These are phyloP conservation scores for Oxyteleia sp. DNA, from an alignment of 2,888 invertebrate species.

Conservation along the genomic window DNA sequence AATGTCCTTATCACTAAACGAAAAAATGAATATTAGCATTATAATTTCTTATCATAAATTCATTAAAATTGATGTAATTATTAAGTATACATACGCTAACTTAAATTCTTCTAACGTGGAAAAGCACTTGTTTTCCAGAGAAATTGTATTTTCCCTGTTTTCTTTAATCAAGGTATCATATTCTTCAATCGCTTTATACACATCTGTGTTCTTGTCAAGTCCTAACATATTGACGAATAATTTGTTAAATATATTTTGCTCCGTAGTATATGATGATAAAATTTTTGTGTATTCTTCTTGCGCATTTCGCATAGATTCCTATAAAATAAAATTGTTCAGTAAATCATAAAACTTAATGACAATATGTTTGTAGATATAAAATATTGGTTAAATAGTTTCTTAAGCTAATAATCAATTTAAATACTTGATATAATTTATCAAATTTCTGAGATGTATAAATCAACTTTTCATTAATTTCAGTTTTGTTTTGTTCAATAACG, in stretches of 20 bases:
- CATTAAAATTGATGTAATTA: neutral
- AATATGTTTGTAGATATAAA: too few relatives aligned
- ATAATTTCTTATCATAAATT: neutral
- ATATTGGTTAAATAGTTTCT: too few relatives aligned
- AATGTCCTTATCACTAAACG: conserved; percentile 78
- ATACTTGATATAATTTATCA: too few relatives aligned
- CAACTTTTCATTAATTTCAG: too few relatives aligned
- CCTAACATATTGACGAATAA: conserved; percentile 80
- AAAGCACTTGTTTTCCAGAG: conserved; percentile 74
- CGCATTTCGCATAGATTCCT: conserved; percentile 82
- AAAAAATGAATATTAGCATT: conserved; percentile 2
- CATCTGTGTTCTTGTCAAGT: conserved; percentile 64
- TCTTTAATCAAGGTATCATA: conserved; percentile 79
- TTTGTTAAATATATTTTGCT: conserved; percentile 81
- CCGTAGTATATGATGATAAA: conserved; percentile 67
- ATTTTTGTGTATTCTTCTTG: conserved; percentile 79
- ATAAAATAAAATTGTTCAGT: conserved; percentile 48
- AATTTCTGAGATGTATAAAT: too few relatives aligned
- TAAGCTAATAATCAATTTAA: too few relatives aligned
- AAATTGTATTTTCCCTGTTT: conserved; percentile 76
- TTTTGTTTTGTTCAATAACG: too few relatives aligned
- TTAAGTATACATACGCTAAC: conserved; percentile 70
- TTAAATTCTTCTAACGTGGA: conserved; percentile 39
- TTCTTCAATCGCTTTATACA: conserved; percentile 76
- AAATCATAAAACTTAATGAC: too few relatives aligned